Percentiles rank a stretch among this genome's conserved stretches.
These are phyloP conservation scores for Ctenicera cuprea DNA, from an alignment of 2,888 invertebrate genomes.

Conservation along the genomic window DNA sequence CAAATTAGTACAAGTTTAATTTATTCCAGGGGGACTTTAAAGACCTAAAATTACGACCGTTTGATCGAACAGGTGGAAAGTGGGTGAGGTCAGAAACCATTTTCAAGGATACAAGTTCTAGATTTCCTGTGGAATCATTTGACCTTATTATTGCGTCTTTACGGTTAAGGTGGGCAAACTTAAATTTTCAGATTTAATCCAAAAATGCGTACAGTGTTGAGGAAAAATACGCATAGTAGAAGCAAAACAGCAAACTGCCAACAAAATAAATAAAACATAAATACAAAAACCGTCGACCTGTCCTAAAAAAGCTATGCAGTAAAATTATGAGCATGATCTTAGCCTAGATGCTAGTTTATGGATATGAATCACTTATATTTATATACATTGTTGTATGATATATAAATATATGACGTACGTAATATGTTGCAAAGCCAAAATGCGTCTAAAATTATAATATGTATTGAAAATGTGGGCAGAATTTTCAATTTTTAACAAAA, in stretches of 20 bases:
- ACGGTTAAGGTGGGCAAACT: too few relatives aligned
- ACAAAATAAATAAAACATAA: background rate
- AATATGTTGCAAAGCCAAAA: constrained; percentile 7
- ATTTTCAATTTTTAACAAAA: constrained; percentile 1
- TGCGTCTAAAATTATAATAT: constrained; percentile 3
- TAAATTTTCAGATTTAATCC: too few relatives aligned
- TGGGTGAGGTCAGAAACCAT: background rate
- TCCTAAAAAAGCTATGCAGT: constrained; percentile 14
- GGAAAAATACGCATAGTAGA: too few relatives aligned
- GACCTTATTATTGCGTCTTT: background rate
- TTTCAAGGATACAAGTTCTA: background rate
- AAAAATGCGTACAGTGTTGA: too few relatives aligned
- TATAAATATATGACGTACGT: constrained; percentile 26
- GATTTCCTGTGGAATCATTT: background rate
- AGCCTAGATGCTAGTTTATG: constrained; percentile 9
- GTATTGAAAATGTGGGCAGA: background rate
- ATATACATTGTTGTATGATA: constrained; percentile 16
- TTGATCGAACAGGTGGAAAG: constrained; percentile 1
- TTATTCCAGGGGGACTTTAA: too few relatives aligned
- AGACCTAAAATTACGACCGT: background rate
- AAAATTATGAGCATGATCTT: background rate
- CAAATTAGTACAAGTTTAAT: too few relatives aligned
- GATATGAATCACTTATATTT: constrained; percentile 24
- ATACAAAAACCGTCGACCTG: background rate
- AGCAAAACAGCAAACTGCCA: too few relatives aligned